Base-by-base conservation (phyloP, 2,797 vertebrate species). In the Pipistrellus kuhlii region DNA sequence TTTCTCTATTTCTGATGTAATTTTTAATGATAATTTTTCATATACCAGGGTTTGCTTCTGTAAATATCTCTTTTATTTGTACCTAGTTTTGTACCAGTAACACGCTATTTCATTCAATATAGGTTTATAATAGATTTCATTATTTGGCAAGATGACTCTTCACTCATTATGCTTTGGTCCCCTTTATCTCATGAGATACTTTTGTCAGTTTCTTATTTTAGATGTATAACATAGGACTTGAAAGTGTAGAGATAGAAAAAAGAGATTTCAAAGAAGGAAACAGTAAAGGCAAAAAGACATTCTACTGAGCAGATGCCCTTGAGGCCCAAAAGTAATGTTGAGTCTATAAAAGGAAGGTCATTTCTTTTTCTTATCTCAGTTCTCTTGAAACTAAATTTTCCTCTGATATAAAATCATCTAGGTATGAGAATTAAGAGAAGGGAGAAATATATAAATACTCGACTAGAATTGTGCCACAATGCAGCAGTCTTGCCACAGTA, bases 1-100 rank as follows among this genome's bases (percentile, higher is more conserved):
- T 35, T 69, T 64, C 25, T 87, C 17, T 82, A 69, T 17, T 85
- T 90, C 44, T 87, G 38, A 87, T 77, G 23, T 32, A 35, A 77
- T 64, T 92, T 89, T 82, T 72, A 68, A 66, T 82, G 10, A 30
- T 87, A 25, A 80, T 53, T 86, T 69, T 88, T 85, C 27, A 62
- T 41, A 48, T 53, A 48, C 46, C 71, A 2, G 27, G 44, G 14
- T 73, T 27, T 77, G n/a, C 69, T 91, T 57, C 62, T 88, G 20
- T 85, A 93, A 93, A 46, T 72, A 71, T 25, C 30, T 32, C 38
- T 55, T 91, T 73, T 6, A 76, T 86, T 35, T 81, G 32, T 71
- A 44, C 72, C 27, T 76, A 23, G 72, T 80, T 62, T 62, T 46
- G 21, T 64, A 46, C 14, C 7, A 68, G 46, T 44, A 53, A 32